phyloP scores from a whole-genome alignment of 2,888 invertebrate genomes.

The Orthonychiurus folsomi region DNA sequence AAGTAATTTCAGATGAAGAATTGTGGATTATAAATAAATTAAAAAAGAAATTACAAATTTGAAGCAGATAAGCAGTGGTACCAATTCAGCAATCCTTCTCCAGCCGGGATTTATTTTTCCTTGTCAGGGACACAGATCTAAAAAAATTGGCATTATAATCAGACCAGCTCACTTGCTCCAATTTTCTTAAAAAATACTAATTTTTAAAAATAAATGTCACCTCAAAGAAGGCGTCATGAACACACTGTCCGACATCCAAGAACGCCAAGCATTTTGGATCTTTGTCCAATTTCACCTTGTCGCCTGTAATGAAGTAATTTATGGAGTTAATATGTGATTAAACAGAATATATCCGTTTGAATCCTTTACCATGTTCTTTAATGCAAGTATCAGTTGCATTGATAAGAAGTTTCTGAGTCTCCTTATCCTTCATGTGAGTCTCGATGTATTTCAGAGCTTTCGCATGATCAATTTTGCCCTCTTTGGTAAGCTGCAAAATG shows the following conservation, averaged over 20 bases:
- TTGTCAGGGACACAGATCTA: background rate
- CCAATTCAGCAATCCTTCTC: no score
- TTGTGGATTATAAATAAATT: no score
- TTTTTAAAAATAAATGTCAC: no score
- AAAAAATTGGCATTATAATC: no score
- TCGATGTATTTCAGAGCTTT: slow-evolving; percentile 29
- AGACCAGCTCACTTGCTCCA: no score
- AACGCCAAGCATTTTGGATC: slow-evolving; percentile 34
- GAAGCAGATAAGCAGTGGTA: no score
- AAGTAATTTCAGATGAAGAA: no score
- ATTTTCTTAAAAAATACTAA: no score
- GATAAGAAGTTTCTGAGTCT: slow-evolving; percentile 26
- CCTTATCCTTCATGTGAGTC: slow-evolving; percentile 27
- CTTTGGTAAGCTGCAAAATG: slow-evolving; percentile 19
- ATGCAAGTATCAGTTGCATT: slow-evolving; percentile 31
- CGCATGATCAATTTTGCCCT: slow-evolving; percentile 29
- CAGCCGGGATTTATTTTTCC: no score
- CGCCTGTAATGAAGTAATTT: slow-evolving; percentile 19
- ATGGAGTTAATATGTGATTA: background rate
- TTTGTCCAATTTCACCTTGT: slow-evolving; percentile 31
- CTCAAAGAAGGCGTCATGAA: slow-evolving; percentile 36
- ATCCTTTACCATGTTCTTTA: slow-evolving; percentile 25
- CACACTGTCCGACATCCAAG: slow-evolving; percentile 36
- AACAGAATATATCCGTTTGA: background rate
- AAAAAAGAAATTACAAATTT: no score